Evolutionary conservation across 2,797 vertebrate species (phyloP), one percentile per base, ranked within the genome.

Genomic region (Clarias fuscus): DNA sequence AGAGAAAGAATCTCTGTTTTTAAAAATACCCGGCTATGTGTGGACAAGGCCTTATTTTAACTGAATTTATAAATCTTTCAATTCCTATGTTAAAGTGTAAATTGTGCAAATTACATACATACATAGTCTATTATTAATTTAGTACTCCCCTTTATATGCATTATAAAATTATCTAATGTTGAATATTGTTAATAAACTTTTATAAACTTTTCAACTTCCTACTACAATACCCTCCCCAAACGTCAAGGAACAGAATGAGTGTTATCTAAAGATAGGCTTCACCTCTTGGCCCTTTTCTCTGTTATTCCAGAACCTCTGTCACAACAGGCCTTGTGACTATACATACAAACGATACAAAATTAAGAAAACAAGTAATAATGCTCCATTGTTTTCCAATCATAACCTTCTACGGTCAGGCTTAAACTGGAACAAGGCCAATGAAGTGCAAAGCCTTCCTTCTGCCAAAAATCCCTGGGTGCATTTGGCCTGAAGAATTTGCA

Each of bases 351-450:
- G 33, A 22, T 58, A 64, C 56, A 83, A 73, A 67, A 53, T 48
- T 33, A 30, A 79, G 40, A 87, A 59, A 77, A 71, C 27, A 70
- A 87, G 68, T 64, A 77, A 79, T 48, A 88, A 33, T 84, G 79
- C 48, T 58, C 24, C 8, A 71, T 37, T 84, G 17, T 84, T 84
- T 67, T 58, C 30, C 64, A 7, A 75, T 27, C 10, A 65, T 64
- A 82, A 88, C 76, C 71, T 76, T 70, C 82, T 84, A 65, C 17
- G 43, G 62, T 79, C 72, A 87, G 73, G 78, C 77, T 87, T 85
- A 22, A 86, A 87, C 82, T 86, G 72, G 80, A 88, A 84, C 76
- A 87, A 87, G 85, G 82, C 67, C 15, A 80, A 75, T 82, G 67
- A 82, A 85, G 88, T 81, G 67, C 84, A 87, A 80, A 72, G 71